Base-by-base conservation (phyloP, 2,113 vertebrate genomes). In the Formicarius rufipectus region DNA sequence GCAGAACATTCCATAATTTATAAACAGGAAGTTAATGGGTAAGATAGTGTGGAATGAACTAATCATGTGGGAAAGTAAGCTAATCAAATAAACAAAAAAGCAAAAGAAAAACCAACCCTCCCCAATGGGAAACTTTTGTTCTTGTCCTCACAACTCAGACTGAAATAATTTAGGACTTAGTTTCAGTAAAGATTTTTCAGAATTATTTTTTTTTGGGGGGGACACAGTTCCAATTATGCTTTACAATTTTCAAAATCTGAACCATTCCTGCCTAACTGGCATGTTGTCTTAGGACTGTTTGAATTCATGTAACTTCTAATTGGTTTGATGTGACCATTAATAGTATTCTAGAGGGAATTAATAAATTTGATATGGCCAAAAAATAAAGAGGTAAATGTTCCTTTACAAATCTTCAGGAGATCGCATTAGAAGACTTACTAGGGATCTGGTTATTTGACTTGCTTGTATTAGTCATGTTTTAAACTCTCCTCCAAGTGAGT, bases 61-160 rank as follows among this genome's bases (percentile, higher is more conserved):
- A 55, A 44, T 4, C 1, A 0, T 59, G 31, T 23, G 28, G 7
- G 19, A 14, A 63, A 17, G 2, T 16, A 68, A 14, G 9, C 28
- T 17, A 56, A 42, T 24, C 7, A 40, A 59, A 17, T 2, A 27
- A 16, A 23, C 2, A 69, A 25, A n/a, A 72, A 2, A 75, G 15
- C 7, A 59, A 44, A 49, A 78, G 33, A 35, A 3, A 9, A 76
- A 44, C 4, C 12, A 56, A 58, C 2, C 25, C 3, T 4, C 12
- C 12, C 5, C 21, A n/a, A 52, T 10, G 7, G 3, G 4, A 53
- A 59, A 55, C 88, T 55, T 78, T 19, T 59, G 1, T 12, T 81
- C 31, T 77, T 78, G 24, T 44, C 31, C 47, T 14, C 52, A 18
- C 2, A 77, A 47, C 8, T 69, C 27, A 52, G 21, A 9, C 17